Evolutionary conservation across 2,113 vertebrate species (phyloP), one percentile per base, ranked within the genome.

Genomic region (Megaleporinus macrocephalus): DNA sequence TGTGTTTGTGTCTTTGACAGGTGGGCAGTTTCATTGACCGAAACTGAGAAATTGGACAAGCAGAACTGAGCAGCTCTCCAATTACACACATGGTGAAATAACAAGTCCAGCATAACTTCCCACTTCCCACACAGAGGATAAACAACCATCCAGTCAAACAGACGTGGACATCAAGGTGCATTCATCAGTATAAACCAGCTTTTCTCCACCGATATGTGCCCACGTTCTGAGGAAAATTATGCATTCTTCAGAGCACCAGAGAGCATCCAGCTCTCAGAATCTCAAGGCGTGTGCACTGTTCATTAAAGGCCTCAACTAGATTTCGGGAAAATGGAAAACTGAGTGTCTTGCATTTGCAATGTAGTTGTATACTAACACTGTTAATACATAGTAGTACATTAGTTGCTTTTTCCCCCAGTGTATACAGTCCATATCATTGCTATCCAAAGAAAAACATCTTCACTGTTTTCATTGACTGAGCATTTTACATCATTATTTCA

Each of bases 21-120:
- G n/a, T 29, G 33, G 33, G 33, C 26, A 63, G 79, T 57, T 71
- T 63, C 41, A 49, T 26, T 51, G 24, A 80, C 79, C 73, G 69
- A 62, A 73, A 62, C 76, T 81, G 20, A 41, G 44, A 10, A 59
- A 41, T 36, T n/a, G 7, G 12, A 26, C 27, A 62, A 14, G 33
- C 57, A 18, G 36, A 15, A 33, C 24, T 36, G 12, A 57, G 29
- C 26, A 11, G 49, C 26, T 55, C 20, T 55, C 51, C 51, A 55
- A 66, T 15, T 30, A 66, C 15, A 66, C 29, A 33, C 29, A 29
- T 29, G 11, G 14, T 66, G 63, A 16, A 66, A 66, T 33, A 15
- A 63, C 27, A 20, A 55, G 27, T 30, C 29, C 30, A 33, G 63
- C 27, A 16, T 20, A 66, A 66, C 29, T 66, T 9, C 63, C 29